Evolutionary conservation across 2,888 invertebrate species (phyloP).

Genomic region (Galerucella pusilla): DNA sequence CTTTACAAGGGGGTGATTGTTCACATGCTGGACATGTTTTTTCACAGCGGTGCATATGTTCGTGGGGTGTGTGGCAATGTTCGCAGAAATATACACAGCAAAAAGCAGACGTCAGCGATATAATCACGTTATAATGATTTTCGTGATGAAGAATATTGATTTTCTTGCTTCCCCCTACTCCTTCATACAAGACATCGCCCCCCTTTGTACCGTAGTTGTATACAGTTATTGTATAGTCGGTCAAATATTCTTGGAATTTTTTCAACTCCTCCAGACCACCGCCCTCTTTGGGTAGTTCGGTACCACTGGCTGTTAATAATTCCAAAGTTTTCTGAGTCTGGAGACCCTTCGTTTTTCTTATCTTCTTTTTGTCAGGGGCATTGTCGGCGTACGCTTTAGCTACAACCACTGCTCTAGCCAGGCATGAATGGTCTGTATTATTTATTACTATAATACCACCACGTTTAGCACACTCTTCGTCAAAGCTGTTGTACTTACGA

Average conservation of each 20-base stretch:
- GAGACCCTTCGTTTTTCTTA: slow-evolving; percentile 26
- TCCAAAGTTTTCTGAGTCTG: slow-evolving; percentile 21
- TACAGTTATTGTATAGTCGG: slow-evolving; percentile 26
- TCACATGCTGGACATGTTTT: too few species aligned
- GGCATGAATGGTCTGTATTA: slow-evolving; percentile 43
- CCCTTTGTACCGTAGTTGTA: slow-evolving; percentile 24
- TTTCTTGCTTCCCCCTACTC: too few species aligned
- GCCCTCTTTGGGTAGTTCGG: slow-evolving; percentile 25
- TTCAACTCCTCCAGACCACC: slow-evolving; percentile 23
- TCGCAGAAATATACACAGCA: slow-evolving; percentile 29
- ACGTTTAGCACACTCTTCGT: slow-evolving; percentile 32
- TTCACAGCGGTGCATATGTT: too few species aligned
- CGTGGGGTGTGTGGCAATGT: slow-evolving; percentile 21
- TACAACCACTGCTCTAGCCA: slow-evolving; percentile 41
- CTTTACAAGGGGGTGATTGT: too few species aligned
- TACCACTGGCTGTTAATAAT: slow-evolving; percentile 2
- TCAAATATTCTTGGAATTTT: slow-evolving; percentile 27
- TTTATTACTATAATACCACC: slow-evolving; percentile 31
- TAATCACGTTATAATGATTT: too few species aligned
- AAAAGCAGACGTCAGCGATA: slow-evolving; percentile 1
- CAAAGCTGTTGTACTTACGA: not conserved
- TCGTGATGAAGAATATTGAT: too few species aligned
- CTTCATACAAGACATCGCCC: slow-evolving; percentile 15
- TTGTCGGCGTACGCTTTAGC: slow-evolving; percentile 36
- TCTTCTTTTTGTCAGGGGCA: slow-evolving; percentile 28